These are phyloP conservation scores for Dicroscelio sp. DNA, from an alignment of 2,888 invertebrate species.

Conservation along the genomic window DNA sequence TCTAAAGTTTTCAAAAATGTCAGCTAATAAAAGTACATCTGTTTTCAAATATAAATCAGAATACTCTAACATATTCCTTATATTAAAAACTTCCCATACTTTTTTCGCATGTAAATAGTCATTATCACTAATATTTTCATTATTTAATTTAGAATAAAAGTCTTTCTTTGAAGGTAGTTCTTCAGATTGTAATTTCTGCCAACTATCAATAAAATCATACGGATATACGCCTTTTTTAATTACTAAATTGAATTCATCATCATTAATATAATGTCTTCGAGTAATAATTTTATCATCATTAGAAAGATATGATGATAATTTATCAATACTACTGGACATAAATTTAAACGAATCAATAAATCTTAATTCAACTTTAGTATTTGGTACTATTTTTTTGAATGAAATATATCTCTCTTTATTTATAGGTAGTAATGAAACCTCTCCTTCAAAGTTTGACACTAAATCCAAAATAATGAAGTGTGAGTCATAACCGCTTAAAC, in stretches of 20 bases:
- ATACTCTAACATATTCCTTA: too few species aligned
- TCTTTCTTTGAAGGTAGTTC: constrained; percentile 16
- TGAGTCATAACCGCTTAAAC: constrained; percentile 82
- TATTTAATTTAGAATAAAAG: constrained; percentile 37
- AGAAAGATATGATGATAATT: constrained; percentile 47
- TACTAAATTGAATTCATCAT: constrained; percentile 39
- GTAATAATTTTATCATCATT: constrained; percentile 40
- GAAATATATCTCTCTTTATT: constrained; percentile 89
- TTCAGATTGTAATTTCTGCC: constrained; percentile 2
- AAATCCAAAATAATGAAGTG: constrained; percentile 86
- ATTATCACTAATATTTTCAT: constrained; percentile 10
- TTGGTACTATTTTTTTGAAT: constrained; percentile 46
- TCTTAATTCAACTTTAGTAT: constrained; percentile 45
- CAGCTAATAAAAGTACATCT: too few species aligned
- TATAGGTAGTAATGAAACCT: constrained; percentile 84
- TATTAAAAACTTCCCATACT: constrained; percentile 24
- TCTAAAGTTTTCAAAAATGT: too few species aligned
- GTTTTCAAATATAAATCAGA: too few species aligned
- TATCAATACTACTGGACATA: constrained; percentile 58
- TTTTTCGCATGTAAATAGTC: constrained; percentile 23
- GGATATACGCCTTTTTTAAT: constrained; percentile 72
- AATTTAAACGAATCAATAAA: constrained; percentile 73
- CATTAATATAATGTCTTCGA: constrained; percentile 18
- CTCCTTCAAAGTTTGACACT: constrained; percentile 59
- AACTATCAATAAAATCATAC: constrained; percentile 64